Base-by-base conservation (phyloP, 2,888 invertebrate species). In the Tupiocoris notatus region DNA sequence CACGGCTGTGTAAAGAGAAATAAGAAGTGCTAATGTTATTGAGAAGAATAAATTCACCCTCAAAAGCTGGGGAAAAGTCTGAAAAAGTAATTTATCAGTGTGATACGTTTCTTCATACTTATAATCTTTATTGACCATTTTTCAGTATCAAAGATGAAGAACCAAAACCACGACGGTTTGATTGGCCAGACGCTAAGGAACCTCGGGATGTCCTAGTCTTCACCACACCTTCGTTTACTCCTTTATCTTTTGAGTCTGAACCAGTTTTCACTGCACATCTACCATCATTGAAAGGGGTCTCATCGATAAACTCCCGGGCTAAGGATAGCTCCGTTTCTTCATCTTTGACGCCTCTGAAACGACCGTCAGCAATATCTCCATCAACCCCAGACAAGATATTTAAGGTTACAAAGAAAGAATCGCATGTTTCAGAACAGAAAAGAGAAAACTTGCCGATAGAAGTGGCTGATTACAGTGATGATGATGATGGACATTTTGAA, bases 151-250 rank as follows among this genome's bases (percentile, higher is more conserved):
- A 67, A 62, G 74, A 77, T 21, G 75, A 79, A 75, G 75, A 77
- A 16, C 79, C 88, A 0, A 86, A 86, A 77, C 89, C 89, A 21
- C 88, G 88, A 0, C 82, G 89, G 79, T 89, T 89, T 83, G 92
- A 92, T 83, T 86, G 91, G 83, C 91, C 92, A 0, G 91, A 91
- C 82, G 85, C 17, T 83, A 58, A 57, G n/a, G 83, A 6, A 12
- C 59, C 79, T 0, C 78, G 79, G 67, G 78, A 81, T 70, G 77
- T 75, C 63, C 62, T 79, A 18, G 76, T 79, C 25, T 77, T 79
- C 23, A 78, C 84, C 61, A 84, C 84, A 1, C 83, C 84, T 77
- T 78, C 79, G 16, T 79, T 79, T 59, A 39, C 75, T 1, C 64
- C 78, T 16, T 39, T 79, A 18, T 78, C 79, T 1, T 79, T 77